A percentile compares a stretch with the other conserved stretches of the same genome.
Conservation (phyloP, 2,888 invertebrate genomes). For the Acleris holmiana region DNA sequence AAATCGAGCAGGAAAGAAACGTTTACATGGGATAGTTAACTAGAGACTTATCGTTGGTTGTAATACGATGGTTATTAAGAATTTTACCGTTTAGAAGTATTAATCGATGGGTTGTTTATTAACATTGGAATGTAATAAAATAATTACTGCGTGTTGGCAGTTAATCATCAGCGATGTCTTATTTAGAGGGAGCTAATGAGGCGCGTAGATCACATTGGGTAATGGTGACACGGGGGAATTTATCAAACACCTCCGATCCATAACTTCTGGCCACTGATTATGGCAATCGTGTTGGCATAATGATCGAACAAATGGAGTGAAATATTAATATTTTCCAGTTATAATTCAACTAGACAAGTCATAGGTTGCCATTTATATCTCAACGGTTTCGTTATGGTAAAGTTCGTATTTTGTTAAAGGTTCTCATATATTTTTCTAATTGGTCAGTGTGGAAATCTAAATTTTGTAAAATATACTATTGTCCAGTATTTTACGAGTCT, state of each 20-base stretch:
- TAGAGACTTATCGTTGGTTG: constrained; percentile 9
- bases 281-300: constrained; percentile 80
- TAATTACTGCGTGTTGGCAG: constrained; percentile 67
- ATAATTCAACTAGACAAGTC: constrained; percentile 35
- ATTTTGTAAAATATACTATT: neutral
- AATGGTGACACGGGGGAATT: constrained; percentile 76
- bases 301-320: constrained; percentile 70
- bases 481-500: too few species aligned
- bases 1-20: constrained; percentile 25
- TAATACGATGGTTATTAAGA: constrained; percentile 40
- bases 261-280: constrained; percentile 76
- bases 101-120: constrained; percentile 68
- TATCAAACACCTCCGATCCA: constrained; percentile 80
- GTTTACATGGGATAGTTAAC: neutral
- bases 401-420: neutral
- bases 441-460: neutral
- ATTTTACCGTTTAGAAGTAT: constrained; percentile 55
- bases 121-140: constrained; percentile 77
- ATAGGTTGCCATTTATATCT: constrained; percentile 33
- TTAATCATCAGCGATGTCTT: constrained; percentile 79
- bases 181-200: constrained; percentile 81
- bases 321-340: constrained; percentile 46
- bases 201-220: constrained; percentile 78
- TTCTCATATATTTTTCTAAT: constrained; percentile 3
- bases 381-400: constrained; percentile 16